phyloP scores from a whole-genome alignment of 2,113 vertebrate genomes.

The Gila orcuttii region DNA sequence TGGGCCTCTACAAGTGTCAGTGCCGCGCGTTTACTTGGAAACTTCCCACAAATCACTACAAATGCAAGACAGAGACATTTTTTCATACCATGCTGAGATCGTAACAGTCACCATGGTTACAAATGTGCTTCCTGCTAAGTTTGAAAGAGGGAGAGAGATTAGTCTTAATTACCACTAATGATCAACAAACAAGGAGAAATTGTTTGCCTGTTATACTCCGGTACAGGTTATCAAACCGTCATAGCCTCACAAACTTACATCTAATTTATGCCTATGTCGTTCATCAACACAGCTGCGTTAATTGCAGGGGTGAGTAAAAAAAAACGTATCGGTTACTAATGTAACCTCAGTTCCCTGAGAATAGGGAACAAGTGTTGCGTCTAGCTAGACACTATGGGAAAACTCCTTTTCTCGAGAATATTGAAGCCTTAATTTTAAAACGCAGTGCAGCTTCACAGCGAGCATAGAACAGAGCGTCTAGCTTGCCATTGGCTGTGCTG shows the following conservation, averaged over 20 bases:
- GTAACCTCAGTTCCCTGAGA: too few species aligned
- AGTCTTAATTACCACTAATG: constrained; percentile 67
- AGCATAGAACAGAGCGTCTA: too few species aligned
- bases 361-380: too few species aligned
- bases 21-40: constrained; percentile 50
- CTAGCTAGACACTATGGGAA: too few species aligned
- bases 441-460: too few species aligned
- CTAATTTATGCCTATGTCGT: constrained; percentile 13
- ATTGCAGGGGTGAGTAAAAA: constrained; percentile 37
- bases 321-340: background rate
- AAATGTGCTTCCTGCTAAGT: constrained; percentile 60
- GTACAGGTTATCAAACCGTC: constrained; percentile 44
- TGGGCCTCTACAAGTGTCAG: constrained; percentile 57
- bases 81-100: constrained; percentile 46
- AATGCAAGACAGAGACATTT: constrained; percentile 56
- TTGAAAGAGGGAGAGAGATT: constrained; percentile 59
- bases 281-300: constrained; percentile 30
- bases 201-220: constrained; percentile 47
- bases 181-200: constrained; percentile 55
- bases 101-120: constrained; percentile 67
- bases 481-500: too few species aligned
- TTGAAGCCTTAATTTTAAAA: too few species aligned
- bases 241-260: constrained; percentile 30
- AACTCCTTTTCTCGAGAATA: too few species aligned
- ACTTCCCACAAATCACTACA: constrained; percentile 70